These are phyloP conservation scores for Dicrurus megarhynchus DNA, from an alignment of 2,113 vertebrate species.

Conservation along the genomic window DNA sequence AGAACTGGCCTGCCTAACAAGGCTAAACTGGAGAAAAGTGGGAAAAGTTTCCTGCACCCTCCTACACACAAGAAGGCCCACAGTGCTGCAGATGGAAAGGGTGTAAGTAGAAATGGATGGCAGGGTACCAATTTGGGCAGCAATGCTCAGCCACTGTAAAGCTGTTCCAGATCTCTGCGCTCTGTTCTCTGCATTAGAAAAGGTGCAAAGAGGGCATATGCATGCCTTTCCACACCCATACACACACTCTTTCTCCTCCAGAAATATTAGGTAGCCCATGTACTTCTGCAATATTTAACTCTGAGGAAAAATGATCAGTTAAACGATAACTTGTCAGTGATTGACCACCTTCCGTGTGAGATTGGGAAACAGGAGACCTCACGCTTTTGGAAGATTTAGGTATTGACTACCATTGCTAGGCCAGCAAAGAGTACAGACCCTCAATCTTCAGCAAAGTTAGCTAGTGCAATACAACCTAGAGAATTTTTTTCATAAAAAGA, in stretches of 20 bases:
- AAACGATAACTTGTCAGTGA: neutral
- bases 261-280: neutral
- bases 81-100: neutral
- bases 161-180: neutral
- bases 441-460: neutral
- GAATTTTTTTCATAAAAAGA: neutral
- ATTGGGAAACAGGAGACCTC: neutral
- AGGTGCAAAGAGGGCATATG: neutral
- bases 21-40: neutral
- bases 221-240: neutral
- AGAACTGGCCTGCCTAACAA: neutral
- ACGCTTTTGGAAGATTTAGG: neutral
- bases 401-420: neutral
- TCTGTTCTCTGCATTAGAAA: neutral
- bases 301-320: neutral
- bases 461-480: neutral
- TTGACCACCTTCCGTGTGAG: neutral
- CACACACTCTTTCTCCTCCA: neutral
- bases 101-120: neutral
- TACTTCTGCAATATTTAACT: neutral
- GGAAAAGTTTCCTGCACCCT: neutral
- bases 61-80: no score
- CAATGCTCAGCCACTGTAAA: neutral
- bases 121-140: neutral
- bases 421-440: neutral